These are phyloP conservation scores for Drosophila koepferae DNA, from an alignment of 2,888 invertebrate genomes.

Conservation along the genomic window DNA sequence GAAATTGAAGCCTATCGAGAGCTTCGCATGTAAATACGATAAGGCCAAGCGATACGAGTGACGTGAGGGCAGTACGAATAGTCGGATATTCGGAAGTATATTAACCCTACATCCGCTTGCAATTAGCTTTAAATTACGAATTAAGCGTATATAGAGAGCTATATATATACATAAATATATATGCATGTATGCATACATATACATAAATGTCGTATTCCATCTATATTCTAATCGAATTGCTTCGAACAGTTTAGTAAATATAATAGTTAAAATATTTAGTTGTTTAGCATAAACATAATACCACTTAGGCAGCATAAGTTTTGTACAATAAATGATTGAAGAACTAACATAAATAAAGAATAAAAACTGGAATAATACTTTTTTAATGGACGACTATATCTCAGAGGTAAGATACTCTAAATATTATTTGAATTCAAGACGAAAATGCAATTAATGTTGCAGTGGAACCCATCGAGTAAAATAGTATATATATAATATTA, in stretches of 20 bases:
- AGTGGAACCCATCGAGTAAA: too few species aligned
- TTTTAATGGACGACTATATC: neutral
- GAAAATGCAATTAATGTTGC: too few species aligned
- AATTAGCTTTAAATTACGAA: constrained; percentile 77
- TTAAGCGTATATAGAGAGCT: constrained; percentile 33
- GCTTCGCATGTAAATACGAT: constrained; percentile 59
- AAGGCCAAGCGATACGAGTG: constrained; percentile 50
- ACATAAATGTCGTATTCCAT: constrained; percentile 34
- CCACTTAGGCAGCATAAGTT: constrained; percentile 62
- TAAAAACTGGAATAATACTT: constrained; percentile 18
- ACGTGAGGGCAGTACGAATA: constrained; percentile 23
- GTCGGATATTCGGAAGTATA: constrained; percentile 8
- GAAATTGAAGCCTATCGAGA: constrained; percentile 15
- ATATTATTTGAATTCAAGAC: too few species aligned
- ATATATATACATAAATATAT: constrained; percentile 16
- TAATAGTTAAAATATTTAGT: constrained; percentile 44
- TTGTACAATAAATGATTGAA: constrained; percentile 68
- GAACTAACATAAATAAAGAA: constrained; percentile 68
- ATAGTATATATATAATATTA: too few species aligned
- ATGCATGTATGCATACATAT: constrained; percentile 26
- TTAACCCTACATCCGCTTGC: constrained; percentile 50
- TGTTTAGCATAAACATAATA: constrained; percentile 48
- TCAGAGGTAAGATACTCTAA: neutral
- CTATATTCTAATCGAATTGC: constrained; percentile 34
- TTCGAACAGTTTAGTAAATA: constrained; percentile 44